Conservation (phyloP, 2,797 vertebrate species). For the Enteromius trimaculatus region DNA sequence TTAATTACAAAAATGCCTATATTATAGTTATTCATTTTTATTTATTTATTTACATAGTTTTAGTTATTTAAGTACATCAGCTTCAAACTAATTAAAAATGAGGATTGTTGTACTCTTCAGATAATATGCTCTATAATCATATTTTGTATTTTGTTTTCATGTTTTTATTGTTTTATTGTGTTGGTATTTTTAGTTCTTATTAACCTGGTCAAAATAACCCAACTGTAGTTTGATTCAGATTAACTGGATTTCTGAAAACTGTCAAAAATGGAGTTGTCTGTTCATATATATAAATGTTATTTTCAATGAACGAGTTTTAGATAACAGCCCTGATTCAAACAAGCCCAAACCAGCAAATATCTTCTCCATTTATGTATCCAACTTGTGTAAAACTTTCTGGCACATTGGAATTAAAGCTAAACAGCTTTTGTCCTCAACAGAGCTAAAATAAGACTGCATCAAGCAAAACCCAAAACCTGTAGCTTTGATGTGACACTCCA, state of each 20-base stretch:
- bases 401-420: background rate
- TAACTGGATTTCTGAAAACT: too few relatives aligned
- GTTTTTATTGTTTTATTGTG: too few relatives aligned
- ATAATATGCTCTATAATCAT: too few relatives aligned
- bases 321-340: background rate
- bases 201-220: too few relatives aligned
- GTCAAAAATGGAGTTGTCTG: too few relatives aligned
- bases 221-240: too few relatives aligned
- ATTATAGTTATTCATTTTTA: too few relatives aligned
- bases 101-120: too few relatives aligned
- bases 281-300: background rate
- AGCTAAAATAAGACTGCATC: conserved; percentile 24
- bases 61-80: background rate
- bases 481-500: conserved; percentile 42
- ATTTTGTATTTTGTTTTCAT: too few relatives aligned
- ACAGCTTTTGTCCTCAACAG: conserved; percentile 12
- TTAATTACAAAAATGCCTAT: too few relatives aligned
- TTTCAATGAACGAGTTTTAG: background rate
- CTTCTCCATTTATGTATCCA: conserved; percentile 29
- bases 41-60: background rate
- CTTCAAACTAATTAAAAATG: background rate
- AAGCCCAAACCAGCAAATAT: background rate
- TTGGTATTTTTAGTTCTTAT: too few relatives aligned
- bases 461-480: conserved; percentile 29
- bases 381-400: conserved; percentile 1